Base-by-base conservation (phyloP, 1,140 invertebrate species). In the Thereuonema tuberculata region DNA sequence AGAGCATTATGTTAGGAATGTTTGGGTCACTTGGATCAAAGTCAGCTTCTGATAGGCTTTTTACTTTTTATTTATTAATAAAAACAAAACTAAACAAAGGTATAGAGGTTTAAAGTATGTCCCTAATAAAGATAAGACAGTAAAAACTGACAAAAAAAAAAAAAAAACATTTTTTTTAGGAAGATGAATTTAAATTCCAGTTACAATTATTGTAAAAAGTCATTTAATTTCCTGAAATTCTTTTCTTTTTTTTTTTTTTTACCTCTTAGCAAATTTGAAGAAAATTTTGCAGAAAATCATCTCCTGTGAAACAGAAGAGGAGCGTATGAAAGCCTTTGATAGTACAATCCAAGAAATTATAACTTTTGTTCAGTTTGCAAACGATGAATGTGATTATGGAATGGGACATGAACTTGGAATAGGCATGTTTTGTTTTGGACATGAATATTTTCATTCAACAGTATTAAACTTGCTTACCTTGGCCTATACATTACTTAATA, bases 321-420 rank as follows among this genome's bases (percentile, higher is more conserved):
- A 85, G 53, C 68, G 76, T 60, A 81, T 80, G 66, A 76, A 76
- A 67, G 64, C 72, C 76, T 62, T 76, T 82, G 62, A 81, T 76
- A 59, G 82, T 9, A 50, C 17, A 21, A 69, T 95, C 2, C 84
- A 92, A 64, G 83, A 86, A 64, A 72, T 91, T 9, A 80, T 91
- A 26, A 88, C 84, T 37, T 81, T 81, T 65, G 82, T 88, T 5
- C 88, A 82, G 67, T 93, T 93, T 72, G 90, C 92, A 1, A 84
- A 86, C 62, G 93, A 96, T 71, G 93, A 96, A 72, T 91, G 87
- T 71, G 93, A 96, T 72, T 94, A 93, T 76, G 93, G 92, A 0
- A 91, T 87, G 54, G 86, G 88, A 2, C 68, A 96, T 1, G 92
- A 97, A 74, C 74, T 93, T 26, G 92, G 89, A 0, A 80, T 92